Conservation (phyloP, 2,113 vertebrate genomes). For the Pollachius pollachius region DNA sequence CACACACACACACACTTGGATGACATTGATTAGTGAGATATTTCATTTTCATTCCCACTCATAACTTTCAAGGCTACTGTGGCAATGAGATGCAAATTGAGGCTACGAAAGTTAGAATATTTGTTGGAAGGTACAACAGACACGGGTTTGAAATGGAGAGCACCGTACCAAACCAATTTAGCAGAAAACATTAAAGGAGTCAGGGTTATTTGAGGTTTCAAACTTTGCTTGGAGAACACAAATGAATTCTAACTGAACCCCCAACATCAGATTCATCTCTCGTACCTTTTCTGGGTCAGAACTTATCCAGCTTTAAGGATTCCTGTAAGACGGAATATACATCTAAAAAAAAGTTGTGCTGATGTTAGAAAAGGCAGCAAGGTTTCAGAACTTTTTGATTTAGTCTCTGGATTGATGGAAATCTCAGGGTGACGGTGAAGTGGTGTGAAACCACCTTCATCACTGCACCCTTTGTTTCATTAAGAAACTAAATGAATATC, state of each 20-base stretch:
- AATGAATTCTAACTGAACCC: not conserved
- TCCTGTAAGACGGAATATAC: no score
- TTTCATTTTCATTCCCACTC: slow-evolving; percentile 40
- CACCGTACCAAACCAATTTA: not conserved
- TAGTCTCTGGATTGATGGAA: no score
- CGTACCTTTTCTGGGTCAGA: no score
- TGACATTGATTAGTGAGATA: slow-evolving; percentile 38
- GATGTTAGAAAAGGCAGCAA: no score
- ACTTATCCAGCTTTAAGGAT: no score
- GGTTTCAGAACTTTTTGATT: no score
- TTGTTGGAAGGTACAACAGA: slow-evolving; percentile 15
- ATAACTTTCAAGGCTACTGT: slow-evolving; percentile 57
- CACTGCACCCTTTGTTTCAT: no score
- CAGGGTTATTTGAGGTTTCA: slow-evolving; percentile 44
- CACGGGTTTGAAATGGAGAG: slow-evolving; percentile 12
- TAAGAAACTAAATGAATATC: no score
- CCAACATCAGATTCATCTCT: not conserved
- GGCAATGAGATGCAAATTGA: slow-evolving; percentile 37
- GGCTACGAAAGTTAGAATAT: slow-evolving; percentile 39
- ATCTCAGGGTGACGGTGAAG: no score
- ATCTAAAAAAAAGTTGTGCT: no score
- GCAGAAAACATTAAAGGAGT: slow-evolving; percentile 22
- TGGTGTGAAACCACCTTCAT: no score
- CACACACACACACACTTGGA: no score
- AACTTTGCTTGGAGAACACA: not conserved